Base-by-base conservation (phyloP, 2,888 invertebrate genomes). In the Autographa pulchrina region DNA sequence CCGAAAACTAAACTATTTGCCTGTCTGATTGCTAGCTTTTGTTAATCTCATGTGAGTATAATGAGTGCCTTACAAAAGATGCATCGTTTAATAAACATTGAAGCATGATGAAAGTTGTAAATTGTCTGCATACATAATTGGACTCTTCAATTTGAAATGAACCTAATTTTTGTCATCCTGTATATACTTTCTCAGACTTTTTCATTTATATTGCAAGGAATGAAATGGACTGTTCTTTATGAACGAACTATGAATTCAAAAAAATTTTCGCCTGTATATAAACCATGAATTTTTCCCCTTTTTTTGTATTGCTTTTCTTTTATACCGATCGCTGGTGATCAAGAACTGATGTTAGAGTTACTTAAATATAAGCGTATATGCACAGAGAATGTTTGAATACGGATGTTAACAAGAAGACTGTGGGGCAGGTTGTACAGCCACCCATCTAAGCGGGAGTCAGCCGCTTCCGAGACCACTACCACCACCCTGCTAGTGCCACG, bases 401-500 rank as follows among this genome's bases (percentile, higher is more conserved):
- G 81, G 84, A 83, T 83, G 84, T 84, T 86, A 88, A 86, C 84
- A 81, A 85, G 86, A 86, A 83, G 85, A 83, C 80, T 84, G 83
- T 89, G 89, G 88, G 86, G 84, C 96, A 97, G 97, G 95, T 96
- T 97, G 89, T 97, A 97, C 96, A 97, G 97, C 90, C 98, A 98
- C 85, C 97, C 97, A 68, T 97, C 97, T 83, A 98, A 98, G 92
- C 96, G 98, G 74, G 98, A 98, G 92, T 98, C 98, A 6, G 97
- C 97, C 76, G 97, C 97, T 18, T 98, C 98, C 68, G 98, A 98
- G 92, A 97, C 97, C 68, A 98, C 98, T 54, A 98, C 98, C 70
- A 98, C 98, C 16, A 98, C 98, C 7, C 95, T 97, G 80, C 96
- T 98, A 81, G 94, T 95, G 69, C 95, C 94, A 16, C 85, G 96